A percentile compares a stretch with the other conserved stretches of the same genome.
Conservation (phyloP, 2,888 invertebrate genomes). For the Drosophila formosana region DNA sequence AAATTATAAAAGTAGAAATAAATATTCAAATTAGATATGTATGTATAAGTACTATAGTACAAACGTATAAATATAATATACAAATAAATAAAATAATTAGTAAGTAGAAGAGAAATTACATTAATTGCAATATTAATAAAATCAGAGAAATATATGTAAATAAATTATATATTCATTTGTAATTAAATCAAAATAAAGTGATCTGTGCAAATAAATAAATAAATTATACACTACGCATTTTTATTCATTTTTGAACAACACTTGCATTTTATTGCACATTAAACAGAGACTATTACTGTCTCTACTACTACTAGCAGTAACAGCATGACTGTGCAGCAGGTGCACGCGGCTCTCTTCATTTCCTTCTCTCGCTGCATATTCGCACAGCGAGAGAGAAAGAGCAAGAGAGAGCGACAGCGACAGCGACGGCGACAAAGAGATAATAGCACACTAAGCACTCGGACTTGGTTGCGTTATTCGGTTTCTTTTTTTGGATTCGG, state of each 20-base stretch:
- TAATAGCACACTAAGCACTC: constrained; percentile 38
- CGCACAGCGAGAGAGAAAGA: constrained; percentile 1
- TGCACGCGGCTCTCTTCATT: constrained; percentile 16
- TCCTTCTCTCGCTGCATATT: constrained; percentile 10
- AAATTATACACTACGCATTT: not conserved
- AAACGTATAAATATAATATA: too few species aligned
- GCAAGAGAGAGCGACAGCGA: not conserved
- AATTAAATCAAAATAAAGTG: too few species aligned
- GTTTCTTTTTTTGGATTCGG: constrained; percentile 34
- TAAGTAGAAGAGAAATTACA: too few species aligned
- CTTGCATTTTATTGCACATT: too few species aligned
- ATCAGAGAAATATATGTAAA: too few species aligned
- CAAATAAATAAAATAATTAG: too few species aligned
- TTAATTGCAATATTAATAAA: too few species aligned
- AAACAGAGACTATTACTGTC: not conserved
- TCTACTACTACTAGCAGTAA: constrained; percentile 4
- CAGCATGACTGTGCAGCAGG: not conserved
- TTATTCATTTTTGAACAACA: not conserved
- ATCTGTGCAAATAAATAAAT: too few species aligned
- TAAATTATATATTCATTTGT: too few species aligned
- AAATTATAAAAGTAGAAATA: too few species aligned
- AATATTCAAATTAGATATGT: too few species aligned
- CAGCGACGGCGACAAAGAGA: constrained; percentile 28
- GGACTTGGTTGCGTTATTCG: constrained; percentile 24
- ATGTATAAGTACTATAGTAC: too few species aligned